A percentile compares a stretch with the other conserved stretches of the same genome.
These are phyloP conservation scores for Drosophila fuyamai DNA, from an alignment of 1,140 invertebrate species.

Conservation along the genomic window DNA sequence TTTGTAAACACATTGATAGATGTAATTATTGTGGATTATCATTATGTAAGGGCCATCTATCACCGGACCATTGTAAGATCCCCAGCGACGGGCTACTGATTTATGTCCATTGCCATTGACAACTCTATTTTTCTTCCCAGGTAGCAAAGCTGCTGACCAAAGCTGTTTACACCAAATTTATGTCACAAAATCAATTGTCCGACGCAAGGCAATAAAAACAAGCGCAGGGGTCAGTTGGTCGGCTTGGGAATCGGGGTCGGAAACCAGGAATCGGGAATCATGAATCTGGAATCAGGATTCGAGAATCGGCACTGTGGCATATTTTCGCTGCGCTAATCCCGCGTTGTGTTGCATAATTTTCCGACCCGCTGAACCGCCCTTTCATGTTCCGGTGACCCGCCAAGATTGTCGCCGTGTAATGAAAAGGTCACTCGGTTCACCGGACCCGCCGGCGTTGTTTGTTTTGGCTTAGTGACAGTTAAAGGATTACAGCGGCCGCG, in stretches of 20 bases:
- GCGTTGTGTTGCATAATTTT: conserved; percentile 67
- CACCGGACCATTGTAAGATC: neutral
- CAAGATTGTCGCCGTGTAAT: conserved; percentile 59
- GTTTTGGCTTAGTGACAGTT: conserved; percentile 67
- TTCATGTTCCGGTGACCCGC: conserved; percentile 22
- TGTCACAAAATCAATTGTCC: conserved; percentile 77
- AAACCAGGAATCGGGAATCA: too few species aligned
- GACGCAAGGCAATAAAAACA: conserved; percentile 73
- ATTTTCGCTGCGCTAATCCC: conserved; percentile 11
- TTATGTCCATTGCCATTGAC: conserved; percentile 46
- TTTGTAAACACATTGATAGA: conserved; percentile 6
- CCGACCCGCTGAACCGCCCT: conserved; percentile 54
- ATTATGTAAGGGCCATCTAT: conserved; percentile 43
- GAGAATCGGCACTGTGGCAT: neutral
- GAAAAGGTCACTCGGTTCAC: conserved; percentile 69
- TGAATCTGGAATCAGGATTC: neutral
- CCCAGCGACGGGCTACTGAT: conserved; percentile 16
- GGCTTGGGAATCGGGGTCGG: conserved; percentile 5
- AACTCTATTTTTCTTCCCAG: conserved; percentile 40
- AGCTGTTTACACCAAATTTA: conserved; percentile 73
- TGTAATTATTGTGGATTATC: conserved; percentile 34
- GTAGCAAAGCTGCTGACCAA: conserved; percentile 60
- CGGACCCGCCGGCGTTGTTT: conserved; percentile 25
- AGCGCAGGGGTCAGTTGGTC: conserved; percentile 31
- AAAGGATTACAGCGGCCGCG: conserved; percentile 70